Evolutionary conservation across 1,140 invertebrate genomes (phyloP).

Genomic region (Temnothorax longispinosus): DNA sequence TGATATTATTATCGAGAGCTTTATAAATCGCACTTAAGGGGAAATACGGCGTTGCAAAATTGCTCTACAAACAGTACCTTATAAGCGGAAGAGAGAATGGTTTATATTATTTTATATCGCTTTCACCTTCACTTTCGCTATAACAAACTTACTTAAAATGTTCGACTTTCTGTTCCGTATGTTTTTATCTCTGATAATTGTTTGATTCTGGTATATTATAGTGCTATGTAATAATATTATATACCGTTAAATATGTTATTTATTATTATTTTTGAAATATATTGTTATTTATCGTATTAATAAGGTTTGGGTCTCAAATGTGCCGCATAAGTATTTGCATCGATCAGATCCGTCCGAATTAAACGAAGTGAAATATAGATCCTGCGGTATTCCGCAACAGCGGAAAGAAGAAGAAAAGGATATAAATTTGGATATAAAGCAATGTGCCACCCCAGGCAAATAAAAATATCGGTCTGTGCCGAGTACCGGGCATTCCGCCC

Average conservation of each 20-base stretch:
- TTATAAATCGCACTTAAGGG: constrained; percentile 44
- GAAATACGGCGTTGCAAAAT: neutral
- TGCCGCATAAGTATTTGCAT: too few relatives aligned
- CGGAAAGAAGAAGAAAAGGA: neutral
- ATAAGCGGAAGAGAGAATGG: neutral
- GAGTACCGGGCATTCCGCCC: constrained; percentile 30
- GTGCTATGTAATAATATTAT: neutral
- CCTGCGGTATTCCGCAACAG: neutral
- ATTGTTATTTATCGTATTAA: neutral
- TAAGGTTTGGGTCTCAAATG: neutral
- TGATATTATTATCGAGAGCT: constrained; percentile 52
- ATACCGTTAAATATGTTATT: neutral
- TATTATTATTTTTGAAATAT: neutral
- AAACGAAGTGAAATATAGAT: constrained; percentile 26
- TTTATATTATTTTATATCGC: constrained; percentile 34
- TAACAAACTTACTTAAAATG: too few relatives aligned
- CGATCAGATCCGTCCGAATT: neutral
- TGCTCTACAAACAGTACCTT: constrained; percentile 27
- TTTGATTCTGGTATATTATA: neutral
- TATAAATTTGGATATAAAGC: constrained; percentile 48
- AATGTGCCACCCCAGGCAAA: constrained; percentile 36
- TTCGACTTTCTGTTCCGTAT: neutral
- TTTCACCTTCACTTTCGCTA: neutral
- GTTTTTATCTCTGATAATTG: neutral
- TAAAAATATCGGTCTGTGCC: constrained; percentile 41